Conservation (phyloP, 2,797 vertebrate genomes). For the Garrulus glandarius region DNA sequence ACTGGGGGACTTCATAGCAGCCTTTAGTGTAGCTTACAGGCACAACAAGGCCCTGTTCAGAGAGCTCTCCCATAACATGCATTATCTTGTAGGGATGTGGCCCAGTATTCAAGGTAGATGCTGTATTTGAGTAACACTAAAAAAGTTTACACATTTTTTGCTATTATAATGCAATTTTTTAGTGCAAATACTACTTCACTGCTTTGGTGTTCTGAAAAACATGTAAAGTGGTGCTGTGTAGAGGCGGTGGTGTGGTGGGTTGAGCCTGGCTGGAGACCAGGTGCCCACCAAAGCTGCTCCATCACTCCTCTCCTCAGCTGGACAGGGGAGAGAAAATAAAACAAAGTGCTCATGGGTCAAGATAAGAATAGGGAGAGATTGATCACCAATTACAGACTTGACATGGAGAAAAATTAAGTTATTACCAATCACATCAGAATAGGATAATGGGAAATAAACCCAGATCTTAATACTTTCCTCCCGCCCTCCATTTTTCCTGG, state of each 20-base stretch:
- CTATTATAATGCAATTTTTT: constrained; percentile 49
- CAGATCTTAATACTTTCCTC: not conserved
- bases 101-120: not conserved
- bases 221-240: constrained; percentile 48
- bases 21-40: not conserved
- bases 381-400: not conserved
- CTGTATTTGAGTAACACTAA: constrained; percentile 39
- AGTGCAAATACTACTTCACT: constrained; percentile 70
- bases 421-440: not conserved
- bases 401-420: not conserved
- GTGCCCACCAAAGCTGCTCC: not conserved
- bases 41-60: not conserved
- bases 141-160: constrained; percentile 60
- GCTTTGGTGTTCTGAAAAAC: constrained; percentile 42
- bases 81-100: not conserved
- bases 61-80: not conserved
- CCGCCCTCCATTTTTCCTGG: not conserved
- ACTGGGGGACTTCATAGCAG: not conserved
- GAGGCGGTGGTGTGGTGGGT: not conserved
- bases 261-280: not conserved
- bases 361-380: not conserved
- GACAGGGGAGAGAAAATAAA: not conserved
- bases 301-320: not conserved
- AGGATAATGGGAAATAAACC: not conserved
- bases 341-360: not conserved